Percentiles rank a stretch among this genome's conserved stretches.
Evolutionary conservation across 2,113 vertebrate species (phyloP).

Genomic region (Nothoprocta pentlandii): DNA sequence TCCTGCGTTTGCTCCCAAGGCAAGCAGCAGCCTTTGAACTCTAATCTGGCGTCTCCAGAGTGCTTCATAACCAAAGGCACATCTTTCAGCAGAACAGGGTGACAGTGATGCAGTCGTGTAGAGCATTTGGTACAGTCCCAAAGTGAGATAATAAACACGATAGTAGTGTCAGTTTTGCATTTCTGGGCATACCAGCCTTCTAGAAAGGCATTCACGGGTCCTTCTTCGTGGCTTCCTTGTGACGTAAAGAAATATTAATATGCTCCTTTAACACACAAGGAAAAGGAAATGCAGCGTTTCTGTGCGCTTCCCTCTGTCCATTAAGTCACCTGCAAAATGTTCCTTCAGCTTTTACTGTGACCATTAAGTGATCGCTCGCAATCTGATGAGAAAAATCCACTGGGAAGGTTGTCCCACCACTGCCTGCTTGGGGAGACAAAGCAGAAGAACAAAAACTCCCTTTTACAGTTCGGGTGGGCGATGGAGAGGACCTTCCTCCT

Average conservation of each 20-base stretch:
- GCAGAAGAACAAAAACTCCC: not conserved
- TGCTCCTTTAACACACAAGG: not conserved
- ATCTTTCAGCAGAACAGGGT: conserved; percentile 68
- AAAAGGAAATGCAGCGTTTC: not conserved
- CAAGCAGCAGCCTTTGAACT: conserved; percentile 66
- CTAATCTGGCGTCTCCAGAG: conserved; percentile 65
- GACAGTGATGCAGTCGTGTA: conserved; percentile 53
- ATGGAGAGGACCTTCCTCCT: not conserved
- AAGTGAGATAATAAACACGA: conserved; percentile 61
- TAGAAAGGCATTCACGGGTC: not conserved
- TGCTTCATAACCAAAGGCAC: conserved; percentile 46
- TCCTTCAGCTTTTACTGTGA: not conserved
- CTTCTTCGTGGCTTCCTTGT: not conserved
- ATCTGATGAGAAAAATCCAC: not conserved
- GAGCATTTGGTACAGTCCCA: conserved; percentile 58
- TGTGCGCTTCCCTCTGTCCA: rapidly evolving
- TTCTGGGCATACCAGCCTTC: conserved; percentile 9
- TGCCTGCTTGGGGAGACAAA: not conserved
- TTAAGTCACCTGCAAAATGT: not conserved
- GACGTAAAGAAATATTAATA: not conserved
- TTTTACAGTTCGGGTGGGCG: not conserved
- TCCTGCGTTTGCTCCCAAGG: conserved; percentile 59
- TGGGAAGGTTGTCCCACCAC: not conserved
- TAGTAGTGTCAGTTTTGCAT: conserved; percentile 4
- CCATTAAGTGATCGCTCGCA: not conserved